Percentiles rank a stretch among this genome's conserved stretches.
Conservation (phyloP, 2,797 vertebrate genomes). For the Uromys caudimaculatus region DNA sequence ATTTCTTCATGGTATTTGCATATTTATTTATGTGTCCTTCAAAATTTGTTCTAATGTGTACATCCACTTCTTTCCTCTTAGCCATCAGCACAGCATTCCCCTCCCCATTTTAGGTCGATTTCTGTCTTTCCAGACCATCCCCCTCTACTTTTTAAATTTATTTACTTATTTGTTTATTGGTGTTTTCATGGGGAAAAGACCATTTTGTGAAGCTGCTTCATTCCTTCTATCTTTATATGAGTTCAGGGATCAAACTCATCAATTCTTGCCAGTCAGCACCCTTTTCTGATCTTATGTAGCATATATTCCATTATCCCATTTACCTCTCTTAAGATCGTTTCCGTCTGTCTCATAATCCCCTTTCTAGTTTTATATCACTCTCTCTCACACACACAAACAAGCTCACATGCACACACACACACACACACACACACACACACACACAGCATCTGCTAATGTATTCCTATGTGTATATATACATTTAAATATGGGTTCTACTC, state of each 20-base stretch:
- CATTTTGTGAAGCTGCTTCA: not conserved
- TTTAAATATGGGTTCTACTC: not conserved
- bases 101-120: accelerated
- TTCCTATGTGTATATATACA: not conserved
- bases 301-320: not conserved
- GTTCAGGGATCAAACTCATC: not conserved
- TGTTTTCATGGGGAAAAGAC: not conserved
- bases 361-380: not conserved
- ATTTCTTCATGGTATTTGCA: not conserved
- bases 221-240: not conserved
- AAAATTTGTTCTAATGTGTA: not conserved
- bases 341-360: not conserved
- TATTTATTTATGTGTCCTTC: too few relatives aligned
- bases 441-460: not conserved
- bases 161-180: not conserved
- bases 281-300: not conserved
- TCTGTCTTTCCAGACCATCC: not conserved
- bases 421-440: not conserved
- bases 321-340: not conserved
- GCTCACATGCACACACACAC: not conserved
- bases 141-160: not conserved
- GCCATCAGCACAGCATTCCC: too few relatives aligned
- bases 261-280: not conserved
- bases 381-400: too few relatives aligned
- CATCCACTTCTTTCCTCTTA: accelerated